These are phyloP conservation scores for Danaus chrysippus DNA, from an alignment of 2,888 invertebrate genomes.

Conservation along the genomic window DNA sequence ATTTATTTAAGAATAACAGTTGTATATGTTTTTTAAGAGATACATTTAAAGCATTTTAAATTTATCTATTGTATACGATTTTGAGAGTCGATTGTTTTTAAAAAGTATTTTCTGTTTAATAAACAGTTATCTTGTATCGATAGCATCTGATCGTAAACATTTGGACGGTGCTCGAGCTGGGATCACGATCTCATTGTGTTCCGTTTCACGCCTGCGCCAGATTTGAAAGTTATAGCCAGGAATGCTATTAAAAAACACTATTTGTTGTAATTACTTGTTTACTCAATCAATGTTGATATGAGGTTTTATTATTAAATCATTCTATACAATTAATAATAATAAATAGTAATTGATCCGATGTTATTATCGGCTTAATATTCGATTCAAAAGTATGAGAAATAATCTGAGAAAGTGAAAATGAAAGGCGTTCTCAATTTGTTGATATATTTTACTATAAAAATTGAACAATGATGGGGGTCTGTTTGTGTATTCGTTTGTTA, in stretches of 20 bases:
- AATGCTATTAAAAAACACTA: constrained; percentile 34
- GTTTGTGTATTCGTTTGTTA: neutral
- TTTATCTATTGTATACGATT: neutral
- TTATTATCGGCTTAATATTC: constrained; percentile 1
- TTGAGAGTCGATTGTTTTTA: constrained; percentile 8
- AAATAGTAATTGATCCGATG: neutral
- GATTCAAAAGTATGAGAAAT: neutral
- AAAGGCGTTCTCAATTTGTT: neutral
- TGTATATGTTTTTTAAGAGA: neutral
- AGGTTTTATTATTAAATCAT: neutral
- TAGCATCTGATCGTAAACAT: constrained; percentile 57
- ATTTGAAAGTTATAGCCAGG: constrained; percentile 34
- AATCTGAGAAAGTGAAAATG: neutral
- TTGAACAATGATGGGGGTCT: neutral
- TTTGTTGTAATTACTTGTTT: constrained; percentile 26
- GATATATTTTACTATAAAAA: neutral
- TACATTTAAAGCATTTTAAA: neutral
- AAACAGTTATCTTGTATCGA: constrained; percentile 25
- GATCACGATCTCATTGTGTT: constrained; percentile 60
- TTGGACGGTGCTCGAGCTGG: constrained; percentile 48
- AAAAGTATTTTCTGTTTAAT: constrained; percentile 20
- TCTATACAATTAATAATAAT: neutral
- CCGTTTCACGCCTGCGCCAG: constrained; percentile 58
- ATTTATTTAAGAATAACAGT: too few relatives aligned
- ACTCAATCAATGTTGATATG: constrained; percentile 21